Percentiles rank a stretch among this genome's conserved stretches.
Conservation (phyloP, 2,797 vertebrate species). For the Mustela erminea region DNA sequence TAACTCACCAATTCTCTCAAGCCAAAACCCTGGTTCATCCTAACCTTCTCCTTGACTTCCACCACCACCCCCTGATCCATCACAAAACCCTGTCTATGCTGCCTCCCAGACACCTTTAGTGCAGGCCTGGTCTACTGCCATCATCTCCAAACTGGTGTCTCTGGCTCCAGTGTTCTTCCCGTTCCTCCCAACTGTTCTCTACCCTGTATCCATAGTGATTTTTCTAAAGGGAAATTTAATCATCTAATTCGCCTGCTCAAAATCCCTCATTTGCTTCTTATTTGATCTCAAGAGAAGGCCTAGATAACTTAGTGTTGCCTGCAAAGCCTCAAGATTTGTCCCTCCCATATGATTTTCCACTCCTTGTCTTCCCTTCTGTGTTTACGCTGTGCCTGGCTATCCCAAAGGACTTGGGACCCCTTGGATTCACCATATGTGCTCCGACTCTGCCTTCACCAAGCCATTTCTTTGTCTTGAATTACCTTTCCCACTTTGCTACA, state of each 20-base stretch:
- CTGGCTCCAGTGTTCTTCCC: background rate
- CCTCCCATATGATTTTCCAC: background rate
- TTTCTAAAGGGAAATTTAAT: background rate
- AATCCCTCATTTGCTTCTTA: background rate
- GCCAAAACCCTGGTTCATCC: background rate
- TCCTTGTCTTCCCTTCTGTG: rapidly evolving
- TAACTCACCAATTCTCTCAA: background rate
- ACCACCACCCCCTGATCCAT: background rate
- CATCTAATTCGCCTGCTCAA: background rate
- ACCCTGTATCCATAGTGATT: background rate
- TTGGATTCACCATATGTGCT: background rate
- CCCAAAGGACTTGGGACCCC: background rate
- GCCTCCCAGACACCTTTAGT: background rate
- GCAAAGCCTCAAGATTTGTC: background rate
- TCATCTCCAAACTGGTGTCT: background rate
- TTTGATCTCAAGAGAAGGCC: background rate
- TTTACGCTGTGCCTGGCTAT: background rate
- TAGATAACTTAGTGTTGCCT: background rate
- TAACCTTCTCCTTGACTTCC: background rate
- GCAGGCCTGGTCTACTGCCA: background rate
- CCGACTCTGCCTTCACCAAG: background rate
- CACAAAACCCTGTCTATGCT: background rate
- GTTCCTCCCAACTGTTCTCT: background rate
- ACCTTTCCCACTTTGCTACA: background rate
- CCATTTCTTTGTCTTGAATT: background rate